Evolutionary conservation across 1,140 invertebrate species (phyloP).

Genomic region (Drosophila simulans): DNA sequence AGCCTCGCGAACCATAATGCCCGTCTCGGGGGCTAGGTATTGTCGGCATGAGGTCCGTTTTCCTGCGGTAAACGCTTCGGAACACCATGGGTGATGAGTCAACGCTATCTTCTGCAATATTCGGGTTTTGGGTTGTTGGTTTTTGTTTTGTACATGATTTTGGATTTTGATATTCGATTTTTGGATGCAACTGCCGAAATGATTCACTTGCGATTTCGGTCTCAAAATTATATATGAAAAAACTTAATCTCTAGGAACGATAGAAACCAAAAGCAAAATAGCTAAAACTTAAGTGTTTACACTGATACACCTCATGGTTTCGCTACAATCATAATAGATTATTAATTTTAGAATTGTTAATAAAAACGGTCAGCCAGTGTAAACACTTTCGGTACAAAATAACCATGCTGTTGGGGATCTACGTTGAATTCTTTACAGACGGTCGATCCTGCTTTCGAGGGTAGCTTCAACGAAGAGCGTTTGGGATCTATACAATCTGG

Average conservation of each 20-base stretch:
- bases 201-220: conserved; percentile 27
- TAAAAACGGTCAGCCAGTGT: neutral
- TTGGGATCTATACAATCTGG: conserved; percentile 30
- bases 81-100: conserved; percentile 86
- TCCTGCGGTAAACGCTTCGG: conserved; percentile 90
- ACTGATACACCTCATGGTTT: neutral
- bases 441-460: conserved; percentile 7
- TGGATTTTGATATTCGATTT: conserved; percentile 30
- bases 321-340: neutral
- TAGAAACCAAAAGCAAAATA: conserved; percentile 49
- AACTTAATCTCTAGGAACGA: conserved; percentile 54
- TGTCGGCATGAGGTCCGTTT: conserved; percentile 95
- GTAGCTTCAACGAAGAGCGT: conserved; percentile 9
- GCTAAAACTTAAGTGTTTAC: conserved; percentile 29
- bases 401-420: conserved; percentile 40
- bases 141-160: conserved; percentile 30
- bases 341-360: neutral
- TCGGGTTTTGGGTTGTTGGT: conserved; percentile 48
- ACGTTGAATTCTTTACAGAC: conserved; percentile 16
- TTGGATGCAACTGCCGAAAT: conserved; percentile 37
- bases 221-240: conserved; percentile 22
- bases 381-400: conserved; percentile 24
- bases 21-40: conserved; percentile 90
- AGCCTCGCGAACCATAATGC: conserved; percentile 85
- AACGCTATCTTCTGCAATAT: conserved; percentile 84